phyloP scores from a whole-genome alignment of 2,113 vertebrate species.

The Dasyprocta punctata region DNA sequence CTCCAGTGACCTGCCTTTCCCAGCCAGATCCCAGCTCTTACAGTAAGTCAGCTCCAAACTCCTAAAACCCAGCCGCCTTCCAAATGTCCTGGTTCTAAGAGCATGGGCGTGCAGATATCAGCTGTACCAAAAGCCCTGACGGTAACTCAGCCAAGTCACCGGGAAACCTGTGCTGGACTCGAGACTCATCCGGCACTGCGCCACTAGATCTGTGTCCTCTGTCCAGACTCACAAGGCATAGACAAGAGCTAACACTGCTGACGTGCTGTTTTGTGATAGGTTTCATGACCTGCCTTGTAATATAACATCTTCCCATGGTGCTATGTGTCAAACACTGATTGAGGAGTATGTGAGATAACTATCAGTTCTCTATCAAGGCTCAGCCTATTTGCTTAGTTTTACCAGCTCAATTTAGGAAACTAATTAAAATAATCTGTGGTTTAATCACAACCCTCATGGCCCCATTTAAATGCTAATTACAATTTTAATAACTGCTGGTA shows the following conservation, averaged over 20 bases:
- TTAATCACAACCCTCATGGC: background rate
- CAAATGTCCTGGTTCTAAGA: background rate
- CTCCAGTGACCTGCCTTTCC: background rate
- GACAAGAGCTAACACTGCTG: background rate
- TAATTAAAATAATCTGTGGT: background rate
- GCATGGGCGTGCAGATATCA: background rate
- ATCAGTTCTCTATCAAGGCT: background rate
- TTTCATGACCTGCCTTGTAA: background rate
- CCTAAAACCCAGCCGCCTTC: background rate
- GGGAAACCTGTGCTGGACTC: rapidly evolving
- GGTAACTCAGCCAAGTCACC: background rate
- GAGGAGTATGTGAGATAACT: background rate
- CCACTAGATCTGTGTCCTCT: background rate
- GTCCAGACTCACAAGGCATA: too few species aligned
- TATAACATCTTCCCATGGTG: background rate
- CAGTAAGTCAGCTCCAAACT: background rate
- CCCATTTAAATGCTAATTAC: background rate
- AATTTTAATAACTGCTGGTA: background rate
- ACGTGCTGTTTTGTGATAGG: background rate
- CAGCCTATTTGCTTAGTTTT: background rate
- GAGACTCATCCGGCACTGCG: too few species aligned
- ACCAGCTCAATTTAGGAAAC: background rate
- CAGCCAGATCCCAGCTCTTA: background rate
- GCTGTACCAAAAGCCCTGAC: background rate
- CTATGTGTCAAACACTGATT: background rate